A percentile compares a stretch with the other conserved stretches of the same genome.
Evolutionary conservation across 2,113 vertebrate species (phyloP).

Genomic region (Bubalus kerabau): DNA sequence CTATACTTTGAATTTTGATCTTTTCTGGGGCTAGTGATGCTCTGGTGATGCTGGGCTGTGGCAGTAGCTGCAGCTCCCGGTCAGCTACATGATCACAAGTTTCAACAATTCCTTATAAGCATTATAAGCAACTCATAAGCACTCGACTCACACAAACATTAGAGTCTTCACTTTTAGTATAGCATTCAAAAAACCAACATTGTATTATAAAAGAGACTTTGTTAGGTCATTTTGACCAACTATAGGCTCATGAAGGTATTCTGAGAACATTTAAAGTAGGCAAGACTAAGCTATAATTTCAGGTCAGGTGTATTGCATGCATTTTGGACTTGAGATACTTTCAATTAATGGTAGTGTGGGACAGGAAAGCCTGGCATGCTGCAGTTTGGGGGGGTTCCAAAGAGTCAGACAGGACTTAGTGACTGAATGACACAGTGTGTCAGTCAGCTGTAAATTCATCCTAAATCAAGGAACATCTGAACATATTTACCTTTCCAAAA

Average conservation of each 20-base stretch:
- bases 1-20: background rate
- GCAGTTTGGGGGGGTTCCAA: background rate
- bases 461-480: background rate
- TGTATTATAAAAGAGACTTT: background rate
- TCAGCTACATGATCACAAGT: background rate
- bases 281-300: background rate
- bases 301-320: background rate
- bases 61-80: background rate
- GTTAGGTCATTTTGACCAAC: background rate
- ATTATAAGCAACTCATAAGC: background rate
- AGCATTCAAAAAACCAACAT: background rate
- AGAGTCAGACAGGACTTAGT: background rate
- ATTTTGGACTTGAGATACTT: background rate
- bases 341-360: background rate
- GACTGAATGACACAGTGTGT: background rate
- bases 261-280: background rate
- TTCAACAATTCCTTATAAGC: background rate
- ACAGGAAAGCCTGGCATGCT: background rate
- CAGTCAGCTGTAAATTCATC: background rate
- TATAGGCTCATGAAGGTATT: background rate
- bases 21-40: background rate
- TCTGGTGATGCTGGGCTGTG: background rate
- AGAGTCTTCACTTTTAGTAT: background rate
- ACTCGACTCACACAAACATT: background rate
- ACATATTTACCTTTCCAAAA: conserved; percentile 28